phyloP scores from a whole-genome alignment of 2,113 vertebrate species.

The Nothocercus julius region DNA sequence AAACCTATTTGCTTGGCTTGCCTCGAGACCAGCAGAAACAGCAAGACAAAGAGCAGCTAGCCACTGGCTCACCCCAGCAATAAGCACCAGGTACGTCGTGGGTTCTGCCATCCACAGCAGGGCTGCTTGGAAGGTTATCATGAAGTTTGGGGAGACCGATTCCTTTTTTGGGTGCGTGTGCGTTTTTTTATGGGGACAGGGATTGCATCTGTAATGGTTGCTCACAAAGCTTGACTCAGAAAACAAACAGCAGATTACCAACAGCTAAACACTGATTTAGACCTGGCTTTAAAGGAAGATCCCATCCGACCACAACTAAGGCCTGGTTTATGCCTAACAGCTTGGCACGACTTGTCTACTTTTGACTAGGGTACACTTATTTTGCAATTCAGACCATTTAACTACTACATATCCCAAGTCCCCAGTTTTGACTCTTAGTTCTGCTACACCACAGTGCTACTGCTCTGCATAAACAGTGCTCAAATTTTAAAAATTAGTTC shows the following conservation, averaged over 20 bases:
- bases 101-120: not conserved
- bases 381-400: not conserved
- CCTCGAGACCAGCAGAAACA: not conserved
- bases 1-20: fast-evolving
- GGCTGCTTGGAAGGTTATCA: not conserved
- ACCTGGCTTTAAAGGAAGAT: not conserved
- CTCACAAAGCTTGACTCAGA: not conserved
- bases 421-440: not conserved
- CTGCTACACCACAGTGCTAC: not conserved
- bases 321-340: not conserved
- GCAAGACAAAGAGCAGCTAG: not conserved
- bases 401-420: not conserved
- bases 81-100: not conserved
- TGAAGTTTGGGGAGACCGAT: too few relatives aligned
- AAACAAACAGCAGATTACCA: not conserved
- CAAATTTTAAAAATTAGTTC: not conserved
- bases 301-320: not conserved
- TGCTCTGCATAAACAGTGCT: not conserved
- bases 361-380: not conserved
- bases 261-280: not conserved
- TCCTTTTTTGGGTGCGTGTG: too few relatives aligned
- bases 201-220: not conserved
- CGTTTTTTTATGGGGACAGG: not conserved
- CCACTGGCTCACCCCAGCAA: not conserved
- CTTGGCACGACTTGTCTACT: not conserved